Base-by-base conservation (phyloP, 1,140 invertebrate species). In the Drosophila repletoides region DNA sequence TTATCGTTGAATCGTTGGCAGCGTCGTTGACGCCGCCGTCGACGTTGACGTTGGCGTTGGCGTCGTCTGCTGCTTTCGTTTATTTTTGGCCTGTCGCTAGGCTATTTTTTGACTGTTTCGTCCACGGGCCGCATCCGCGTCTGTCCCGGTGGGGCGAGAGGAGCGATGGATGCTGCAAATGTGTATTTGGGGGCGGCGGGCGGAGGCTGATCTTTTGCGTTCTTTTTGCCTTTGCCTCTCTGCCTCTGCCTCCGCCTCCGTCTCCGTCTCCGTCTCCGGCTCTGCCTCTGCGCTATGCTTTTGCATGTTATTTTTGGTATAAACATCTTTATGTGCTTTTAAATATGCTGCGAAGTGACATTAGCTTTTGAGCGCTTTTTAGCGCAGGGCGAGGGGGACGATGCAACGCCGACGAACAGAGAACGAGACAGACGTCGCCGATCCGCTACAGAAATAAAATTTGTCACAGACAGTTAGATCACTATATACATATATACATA, bases 311-410 rank as follows among this genome's bases (percentile, higher is more conserved):
- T 86, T 84, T 84, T 84, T 72, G 61, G 80, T 86, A 83, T 86
- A 80, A 86, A 84, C 80, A 84, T 84, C 80, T 84, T 84, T 84
- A 84, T 84, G 80, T 84, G 80, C 80, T 84, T 84, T 84, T 84
- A 84, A 86, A 84, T 84, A 84, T 84, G 80, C 79, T 84, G 80
- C 80, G 75, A 84, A 86, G 71, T 83, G 79, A 83, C 79, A 83
- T 83, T 83, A 84, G 79, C 76, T 83, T 84, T 79, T 71, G 56
- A 63, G 49, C 59, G 63, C 63, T 66, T 66, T 65, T 63, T 40
- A 14, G 14, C 22, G 40, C 5, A 5, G 14, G 3, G 22, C 34
- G 19, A 1, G 55, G 24, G 41, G 28, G 17, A 36, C 21, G 19
- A 34, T 28, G 31, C 49, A 6, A 1, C 5, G n/a, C n/a, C n/a